Evolutionary conservation across 2,113 vertebrate species (phyloP), one percentile per base, ranked within the genome.

Genomic region (Manacus vitellinus): DNA sequence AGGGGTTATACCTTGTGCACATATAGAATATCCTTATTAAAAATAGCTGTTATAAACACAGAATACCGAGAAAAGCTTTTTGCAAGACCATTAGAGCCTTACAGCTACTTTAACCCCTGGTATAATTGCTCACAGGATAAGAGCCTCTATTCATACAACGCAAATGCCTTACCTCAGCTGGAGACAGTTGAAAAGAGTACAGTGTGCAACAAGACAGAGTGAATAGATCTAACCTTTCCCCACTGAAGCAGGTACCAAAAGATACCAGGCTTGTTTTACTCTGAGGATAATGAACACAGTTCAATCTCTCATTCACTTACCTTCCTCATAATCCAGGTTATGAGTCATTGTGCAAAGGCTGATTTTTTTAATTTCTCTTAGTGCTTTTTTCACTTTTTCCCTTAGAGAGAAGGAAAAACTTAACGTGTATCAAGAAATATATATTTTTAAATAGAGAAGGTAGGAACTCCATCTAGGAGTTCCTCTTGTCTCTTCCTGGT

Each of bases 71-170:
- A 33, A 51, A 63, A 49, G 10, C 21, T 72, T 47, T 91, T 91
- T 91, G 51, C 65, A 79, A 94, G 62, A 33, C 47, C 35, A 71
- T 92, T 89, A 95, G 59, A 89, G 31, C 44, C 51, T 90, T 91
- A 89, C 33, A 86, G 73, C 37, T 92, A 59, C 88, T 71, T 87
- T 89, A 71, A 75, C 58, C 67, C 30, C 62, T 75, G 1, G 1
- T 94, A 92, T 96, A 98, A 96, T 95, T 88, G 82, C 46, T 74
- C 52, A 89, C 93, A 92, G 85, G 94, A 95, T 88, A 89, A 96
- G 21, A 94, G 35, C 52, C n/a, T 92, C 81, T 63, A 91, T 94
- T 96, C 89, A 75, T 85, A 92, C 94, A 81, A 85, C 65, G 80
- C 82, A 92, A 88, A 96, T 95, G 94, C 94, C 78, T 97, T 94